A percentile compares a stretch with the other conserved stretches of the same genome.
These are phyloP conservation scores for Hydractinia symbiolongicarpus DNA, from an alignment of 30 jellyfish, hydroid and myxozoan genomes.

Conservation along the genomic window DNA sequence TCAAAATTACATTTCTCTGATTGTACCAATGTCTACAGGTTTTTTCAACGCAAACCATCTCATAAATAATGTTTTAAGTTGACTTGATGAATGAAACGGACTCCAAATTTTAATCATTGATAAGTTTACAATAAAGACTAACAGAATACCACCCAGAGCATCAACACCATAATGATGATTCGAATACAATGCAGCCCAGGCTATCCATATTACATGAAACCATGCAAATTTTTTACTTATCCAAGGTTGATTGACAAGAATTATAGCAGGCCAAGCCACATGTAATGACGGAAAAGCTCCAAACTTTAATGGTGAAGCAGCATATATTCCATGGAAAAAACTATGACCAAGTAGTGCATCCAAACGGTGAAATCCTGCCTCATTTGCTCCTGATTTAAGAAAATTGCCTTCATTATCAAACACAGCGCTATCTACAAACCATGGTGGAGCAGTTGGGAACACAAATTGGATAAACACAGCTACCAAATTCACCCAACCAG, in stretches of 20 bases:
- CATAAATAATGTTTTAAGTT: neutral
- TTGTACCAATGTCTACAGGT: too few relatives aligned
- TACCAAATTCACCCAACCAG: constrained; percentile 89
- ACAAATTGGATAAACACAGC: constrained; percentile 67
- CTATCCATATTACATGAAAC: constrained; percentile 90
- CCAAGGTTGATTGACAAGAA: constrained; percentile 85
- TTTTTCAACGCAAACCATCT: too few relatives aligned
- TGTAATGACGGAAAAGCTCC: constrained; percentile 98
- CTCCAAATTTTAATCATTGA: constrained; percentile 88
- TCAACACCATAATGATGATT: constrained; percentile 97
- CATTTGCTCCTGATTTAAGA: constrained; percentile 74
- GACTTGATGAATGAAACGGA: constrained; percentile 63
- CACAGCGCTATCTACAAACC: constrained; percentile 98
- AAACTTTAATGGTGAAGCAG: constrained; percentile 88
- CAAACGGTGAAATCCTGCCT: constrained; percentile 93
- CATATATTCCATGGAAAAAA: constrained; percentile 79
- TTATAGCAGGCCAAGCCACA: constrained; percentile 97
- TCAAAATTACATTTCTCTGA: too few relatives aligned
- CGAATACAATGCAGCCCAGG: constrained; percentile 98
- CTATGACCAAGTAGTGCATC: constrained; percentile 85
- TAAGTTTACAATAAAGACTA: constrained; percentile 87
- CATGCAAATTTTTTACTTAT: constrained; percentile 92
- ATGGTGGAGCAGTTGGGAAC: constrained; percentile 98
- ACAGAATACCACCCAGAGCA: constrained; percentile 84
- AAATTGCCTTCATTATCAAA: constrained; percentile 77